phyloP scores from a whole-genome alignment of 2,797 vertebrate genomes.

The Petrocephalus sullivani region DNA sequence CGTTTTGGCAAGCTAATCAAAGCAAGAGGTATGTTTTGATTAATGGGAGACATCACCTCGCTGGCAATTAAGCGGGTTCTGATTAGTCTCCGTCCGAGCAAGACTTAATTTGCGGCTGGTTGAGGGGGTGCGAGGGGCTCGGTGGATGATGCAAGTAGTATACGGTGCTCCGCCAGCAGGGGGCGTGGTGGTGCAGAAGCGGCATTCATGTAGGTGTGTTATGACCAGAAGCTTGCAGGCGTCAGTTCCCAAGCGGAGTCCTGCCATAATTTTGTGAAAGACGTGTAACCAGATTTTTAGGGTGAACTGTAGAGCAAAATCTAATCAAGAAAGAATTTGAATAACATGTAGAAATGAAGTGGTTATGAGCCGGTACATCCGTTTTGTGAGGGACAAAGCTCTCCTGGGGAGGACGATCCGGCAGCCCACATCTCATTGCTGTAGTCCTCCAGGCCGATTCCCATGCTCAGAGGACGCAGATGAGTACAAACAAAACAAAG shows the following conservation, averaged over 20 bases:
- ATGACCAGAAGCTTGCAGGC: not conserved
- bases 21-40: constrained; percentile 28
- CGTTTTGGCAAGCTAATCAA: constrained; percentile 44
- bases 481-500: not conserved
- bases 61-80: constrained; percentile 45
- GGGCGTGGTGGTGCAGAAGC: not conserved
- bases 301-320: not conserved
- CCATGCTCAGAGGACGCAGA: not conserved
- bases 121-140: not conserved
- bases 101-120: constrained; percentile 34
- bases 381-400: not conserved
- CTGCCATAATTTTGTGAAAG: not conserved
- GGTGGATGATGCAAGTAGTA: not conserved
- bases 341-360: not conserved
- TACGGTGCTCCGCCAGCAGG: not conserved
- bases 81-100: constrained; percentile 48
- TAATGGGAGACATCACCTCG: constrained; percentile 37
- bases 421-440: not conserved
- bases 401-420: too few relatives aligned
- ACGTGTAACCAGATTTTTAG: not conserved
- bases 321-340: not conserved
- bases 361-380: not conserved
- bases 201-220: not conserved
- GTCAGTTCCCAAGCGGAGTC: not conserved
- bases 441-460: not conserved